A percentile compares a stretch with the other conserved stretches of the same genome.
phyloP scores from a whole-genome alignment of 1,140 invertebrate genomes.

The Periplaneta americana region DNA sequence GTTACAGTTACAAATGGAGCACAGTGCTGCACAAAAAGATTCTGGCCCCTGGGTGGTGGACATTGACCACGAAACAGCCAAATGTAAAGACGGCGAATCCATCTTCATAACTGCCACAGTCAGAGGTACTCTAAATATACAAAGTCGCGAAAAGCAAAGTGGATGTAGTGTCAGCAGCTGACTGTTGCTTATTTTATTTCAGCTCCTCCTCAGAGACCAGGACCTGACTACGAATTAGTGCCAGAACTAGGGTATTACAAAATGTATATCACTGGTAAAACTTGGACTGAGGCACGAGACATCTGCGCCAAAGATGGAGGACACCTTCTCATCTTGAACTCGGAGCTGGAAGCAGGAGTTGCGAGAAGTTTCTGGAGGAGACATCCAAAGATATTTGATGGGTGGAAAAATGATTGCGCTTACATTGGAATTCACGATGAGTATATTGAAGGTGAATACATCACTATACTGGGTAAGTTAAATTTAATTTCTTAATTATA shows the following conservation, averaged over 20 bases:
- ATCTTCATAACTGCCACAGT: background rate
- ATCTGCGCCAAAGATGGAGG: slow-evolving; percentile 36
- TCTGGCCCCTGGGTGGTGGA: background rate
- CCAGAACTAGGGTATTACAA: slow-evolving; percentile 33
- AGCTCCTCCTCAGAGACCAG: background rate
- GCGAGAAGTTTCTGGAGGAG: background rate
- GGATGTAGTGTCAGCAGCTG: background rate
- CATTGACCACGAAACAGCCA: background rate
- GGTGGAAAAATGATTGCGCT: slow-evolving; percentile 1
- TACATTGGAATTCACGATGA: slow-evolving; percentile 19
- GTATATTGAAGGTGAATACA: slow-evolving; percentile 13
- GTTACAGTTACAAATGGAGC: background rate
- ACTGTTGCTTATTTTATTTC: background rate
- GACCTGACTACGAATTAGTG: background rate
- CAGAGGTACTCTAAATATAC: background rate
- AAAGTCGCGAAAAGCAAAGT: no score
- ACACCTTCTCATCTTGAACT: slow-evolving; percentile 37
- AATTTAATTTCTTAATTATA: no score
- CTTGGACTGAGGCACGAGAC: slow-evolving; percentile 36
- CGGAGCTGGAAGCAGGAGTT: slow-evolving; percentile 9
- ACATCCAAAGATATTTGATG: background rate
- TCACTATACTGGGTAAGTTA: slow-evolving; percentile 18
- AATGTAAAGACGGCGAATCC: background rate
- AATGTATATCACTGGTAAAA: slow-evolving; percentile 32
- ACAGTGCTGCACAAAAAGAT: background rate